These are phyloP conservation scores for Tachycineta bicolor DNA, from an alignment of 2,113 vertebrate species.

Conservation along the genomic window DNA sequence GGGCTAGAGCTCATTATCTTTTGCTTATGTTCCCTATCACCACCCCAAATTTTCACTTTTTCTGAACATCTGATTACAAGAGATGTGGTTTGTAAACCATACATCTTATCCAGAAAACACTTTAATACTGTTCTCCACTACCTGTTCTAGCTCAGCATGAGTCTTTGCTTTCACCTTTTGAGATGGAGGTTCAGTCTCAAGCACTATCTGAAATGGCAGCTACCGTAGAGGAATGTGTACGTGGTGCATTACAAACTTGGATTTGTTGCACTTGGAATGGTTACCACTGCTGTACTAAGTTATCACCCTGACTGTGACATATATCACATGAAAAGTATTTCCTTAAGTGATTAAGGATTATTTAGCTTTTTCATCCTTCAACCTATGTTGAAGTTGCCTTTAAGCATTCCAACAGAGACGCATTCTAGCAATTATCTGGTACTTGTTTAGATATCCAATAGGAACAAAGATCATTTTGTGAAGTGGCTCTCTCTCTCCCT, in stretches of 20 bases:
- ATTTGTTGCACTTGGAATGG: background rate
- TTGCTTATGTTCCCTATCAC: background rate
- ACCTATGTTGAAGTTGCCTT: background rate
- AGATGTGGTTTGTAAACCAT: background rate
- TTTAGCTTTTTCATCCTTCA: background rate
- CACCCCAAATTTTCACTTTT: background rate
- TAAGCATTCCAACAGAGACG: background rate
- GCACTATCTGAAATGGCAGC: background rate
- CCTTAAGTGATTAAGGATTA: background rate
- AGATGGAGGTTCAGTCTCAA: background rate
- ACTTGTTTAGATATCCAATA: background rate
- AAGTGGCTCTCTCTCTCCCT: no score
- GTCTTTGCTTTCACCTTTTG: background rate
- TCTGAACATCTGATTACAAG: background rate
- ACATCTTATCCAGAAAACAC: background rate
- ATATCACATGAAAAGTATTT: fast-evolving
- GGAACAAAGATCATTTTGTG: background rate
- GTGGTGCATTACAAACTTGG: background rate
- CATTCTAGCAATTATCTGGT: background rate
- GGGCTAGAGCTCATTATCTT: background rate
- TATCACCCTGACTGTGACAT: fast-evolving
- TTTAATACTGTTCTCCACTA: background rate
- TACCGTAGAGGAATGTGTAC: background rate
- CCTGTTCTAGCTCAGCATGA: background rate
- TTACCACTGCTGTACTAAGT: background rate